Evolutionary conservation across 2,113 vertebrate species (phyloP), one percentile per base, ranked within the genome.

Genomic region (Ammodramus savannarum): DNA sequence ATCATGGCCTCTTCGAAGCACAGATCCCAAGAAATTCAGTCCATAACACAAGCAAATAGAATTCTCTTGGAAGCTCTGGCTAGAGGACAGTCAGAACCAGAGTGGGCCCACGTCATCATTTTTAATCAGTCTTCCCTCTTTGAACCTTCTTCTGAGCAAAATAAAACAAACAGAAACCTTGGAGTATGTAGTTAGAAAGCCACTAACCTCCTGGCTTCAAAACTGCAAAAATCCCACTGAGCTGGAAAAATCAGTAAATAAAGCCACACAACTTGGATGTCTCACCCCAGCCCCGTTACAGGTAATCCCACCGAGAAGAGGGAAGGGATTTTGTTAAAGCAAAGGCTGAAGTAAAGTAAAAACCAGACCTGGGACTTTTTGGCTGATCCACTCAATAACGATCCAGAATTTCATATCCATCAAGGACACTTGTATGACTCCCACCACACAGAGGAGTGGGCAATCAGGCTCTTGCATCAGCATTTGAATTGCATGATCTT

Each of bases 1-100:
- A 79, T n/a, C 69, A 23, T 8, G 14, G 38, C 44, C 19, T 77
- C 66, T 66, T 90, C 27, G 21, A 96, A 91, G 20, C 26, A 80
- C 8, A 61, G 22, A 77, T 63, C 48, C 90, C 92, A 85, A 93
- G 68, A 95, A 96, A 95, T 81, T 57, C 9, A 11, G 29, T 49
- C 91, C 54, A 80, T 94, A 92, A 76, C 21, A 57, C 39, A 94
- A 80, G 66, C 27, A 92, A 91, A 95, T 75, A 75, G 65, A 87
- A 65, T 41, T 68, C 22, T 78, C 92, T 95, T 96, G 87, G 90
- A 96, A 97, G 76, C 16, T 90, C 83, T 97, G 84, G 71, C 83
- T 90, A 58, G 80, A 49, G 51, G 87, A 88, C 46, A 73, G 65
- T 81, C 77, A 74, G 87, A 92, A 94, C 63, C 9, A 4, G 75